phyloP scores from a whole-genome alignment of 2,113 vertebrate genomes.

The Bungarus multicinctus region DNA sequence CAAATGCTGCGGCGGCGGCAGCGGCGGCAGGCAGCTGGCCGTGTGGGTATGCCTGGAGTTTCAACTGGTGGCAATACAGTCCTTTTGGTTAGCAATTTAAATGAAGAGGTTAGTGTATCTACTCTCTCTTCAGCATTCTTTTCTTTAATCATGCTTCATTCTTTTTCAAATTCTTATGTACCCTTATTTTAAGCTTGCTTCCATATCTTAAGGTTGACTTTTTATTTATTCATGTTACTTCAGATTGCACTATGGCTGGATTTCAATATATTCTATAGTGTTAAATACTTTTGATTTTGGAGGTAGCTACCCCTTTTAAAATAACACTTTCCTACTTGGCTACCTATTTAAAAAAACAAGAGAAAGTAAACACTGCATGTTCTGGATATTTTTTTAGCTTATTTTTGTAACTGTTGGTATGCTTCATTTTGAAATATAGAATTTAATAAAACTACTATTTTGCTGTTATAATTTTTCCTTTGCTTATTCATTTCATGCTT shows the following conservation, averaged over 20 bases:
- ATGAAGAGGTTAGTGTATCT: conserved; percentile 92
- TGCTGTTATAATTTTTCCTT: conserved; percentile 68
- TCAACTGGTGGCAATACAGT: conserved; percentile 84
- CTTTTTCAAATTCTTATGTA: conserved; percentile 57
- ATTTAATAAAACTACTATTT: conserved; percentile 53
- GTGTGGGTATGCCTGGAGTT: conserved; percentile 92
- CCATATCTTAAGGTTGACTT: conserved; percentile 52
- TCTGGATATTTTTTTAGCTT: conserved; percentile 54
- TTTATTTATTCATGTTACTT: conserved; percentile 45
- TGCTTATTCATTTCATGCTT: conserved; percentile 79
- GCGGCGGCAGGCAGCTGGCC: conserved; percentile 92
- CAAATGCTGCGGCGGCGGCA: conserved; percentile 85
- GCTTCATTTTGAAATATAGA: conserved; percentile 64
- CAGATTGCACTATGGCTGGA: conserved; percentile 53
- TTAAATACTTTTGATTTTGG: conserved; percentile 60
- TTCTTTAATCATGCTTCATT: conserved; percentile 54
- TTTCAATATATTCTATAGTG: background rate
- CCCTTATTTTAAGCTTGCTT: conserved; percentile 68
- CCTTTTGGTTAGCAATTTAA: conserved; percentile 97
- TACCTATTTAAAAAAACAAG: conserved; percentile 72
- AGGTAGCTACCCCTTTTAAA: conserved; percentile 56
- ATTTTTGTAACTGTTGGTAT: conserved; percentile 57
- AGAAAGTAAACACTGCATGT: conserved; percentile 64
- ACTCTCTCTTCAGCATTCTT: conserved; percentile 7
- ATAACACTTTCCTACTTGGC: conserved; percentile 50